Evolutionary conservation across 2,888 invertebrate genomes (phyloP), one percentile per base, ranked within the genome.

Genomic region (Eupsilia transversa): DNA sequence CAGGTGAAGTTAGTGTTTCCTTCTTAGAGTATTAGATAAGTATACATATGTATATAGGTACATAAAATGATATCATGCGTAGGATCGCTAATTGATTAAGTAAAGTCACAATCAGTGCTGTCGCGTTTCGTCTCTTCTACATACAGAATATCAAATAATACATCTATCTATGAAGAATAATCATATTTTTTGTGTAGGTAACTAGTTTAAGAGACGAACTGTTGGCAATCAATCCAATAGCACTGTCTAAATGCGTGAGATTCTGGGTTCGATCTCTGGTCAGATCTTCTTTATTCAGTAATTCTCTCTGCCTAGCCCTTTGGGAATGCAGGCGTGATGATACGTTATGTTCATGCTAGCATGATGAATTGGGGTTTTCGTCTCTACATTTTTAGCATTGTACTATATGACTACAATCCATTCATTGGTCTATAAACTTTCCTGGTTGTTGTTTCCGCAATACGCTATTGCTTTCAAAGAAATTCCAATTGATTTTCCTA

Each of bases 21-120:
- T 41, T 54, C 57, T 27, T 64, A 67, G 35, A 66, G 57, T 71
- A 77, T 68, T 60, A 35, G 54, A 82, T 77, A 78, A 38, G 38
- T 79, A 79, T 33, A 41, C 41, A 7, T 52, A 35, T 27, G 20
- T 70, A 30, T 12, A 3, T 65, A 46, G 4, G 20, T 64, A 71
- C 57, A 43, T 56, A 49, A 23, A 71, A 71, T 68, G 80, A 81
- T 83, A 83, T 82, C 67, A 80, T 57, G 43, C 60, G 57, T 46
- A 66, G 57, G 65, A 84, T 84, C 41, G 46, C 65, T 82, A 84
- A 82, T 80, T 82, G 80, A 83, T 72, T 71, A 75, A 65, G 68
- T 65, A 79, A 74, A 83, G 30, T 68, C 30, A 30, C 68, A 80
- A 69, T 69, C 43, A 61, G 68, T 69, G 60, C 43, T 27, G 71